Percentiles rank a stretch among this genome's conserved stretches.
Evolutionary conservation across 2,888 invertebrate genomes (phyloP).

Genomic region (Mechanitis messenoides): DNA sequence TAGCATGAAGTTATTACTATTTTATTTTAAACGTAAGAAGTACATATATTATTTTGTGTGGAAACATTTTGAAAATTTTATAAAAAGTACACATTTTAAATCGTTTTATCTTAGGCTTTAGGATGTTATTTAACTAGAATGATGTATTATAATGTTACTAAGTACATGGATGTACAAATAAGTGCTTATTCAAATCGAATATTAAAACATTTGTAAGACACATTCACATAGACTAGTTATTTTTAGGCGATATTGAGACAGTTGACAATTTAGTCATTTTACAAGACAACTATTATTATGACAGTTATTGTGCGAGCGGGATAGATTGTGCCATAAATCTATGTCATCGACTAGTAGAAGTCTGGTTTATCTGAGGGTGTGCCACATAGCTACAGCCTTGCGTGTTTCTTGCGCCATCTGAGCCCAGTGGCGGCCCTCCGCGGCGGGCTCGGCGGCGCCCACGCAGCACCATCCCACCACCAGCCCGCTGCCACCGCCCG

Average conservation of each 20-base stretch:
- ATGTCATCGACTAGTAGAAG: background rate
- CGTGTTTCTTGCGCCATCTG: slow-evolving; percentile 92
- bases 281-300: background rate
- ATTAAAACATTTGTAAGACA: slow-evolving; percentile 2
- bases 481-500: slow-evolving; percentile 59
- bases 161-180: slow-evolving; percentile 1
- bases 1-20: too few species aligned
- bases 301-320: slow-evolving; percentile 4
- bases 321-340: slow-evolving; percentile 7
- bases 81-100: background rate
- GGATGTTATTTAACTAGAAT: background rate
- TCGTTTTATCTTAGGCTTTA: background rate
- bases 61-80: background rate
- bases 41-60: background rate
- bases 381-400: slow-evolving; percentile 94
- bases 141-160: slow-evolving; percentile 1
- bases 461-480: slow-evolving; percentile 84
- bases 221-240: slow-evolving; percentile 4
- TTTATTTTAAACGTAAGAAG: too few species aligned
- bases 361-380: slow-evolving; percentile 81
- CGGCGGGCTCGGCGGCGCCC: slow-evolving; percentile 81
- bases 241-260: background rate
- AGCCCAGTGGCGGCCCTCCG: slow-evolving; percentile 90
- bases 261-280: background rate
- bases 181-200: background rate